A percentile compares a stretch with the other conserved stretches of the same genome.
Conservation (phyloP, 2,113 vertebrate genomes). For the Chlamydotis undulata region DNA sequence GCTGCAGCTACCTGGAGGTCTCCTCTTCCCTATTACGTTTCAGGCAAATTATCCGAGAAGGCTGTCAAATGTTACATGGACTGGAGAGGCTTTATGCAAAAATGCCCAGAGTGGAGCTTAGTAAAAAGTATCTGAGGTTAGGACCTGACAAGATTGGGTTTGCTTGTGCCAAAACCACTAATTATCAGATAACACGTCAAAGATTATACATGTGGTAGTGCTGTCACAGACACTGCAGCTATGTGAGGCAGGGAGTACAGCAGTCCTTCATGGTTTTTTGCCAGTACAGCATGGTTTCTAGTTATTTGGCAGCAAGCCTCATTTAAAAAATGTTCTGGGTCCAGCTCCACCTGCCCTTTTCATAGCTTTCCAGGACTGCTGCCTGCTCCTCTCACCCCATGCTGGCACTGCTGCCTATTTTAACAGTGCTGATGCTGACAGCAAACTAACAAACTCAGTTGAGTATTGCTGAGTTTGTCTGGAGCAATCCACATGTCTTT, state of each 20-base stretch:
- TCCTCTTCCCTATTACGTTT: not conserved
- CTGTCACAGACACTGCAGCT: conserved; percentile 24
- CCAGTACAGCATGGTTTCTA: not conserved
- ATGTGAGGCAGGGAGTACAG: not conserved
- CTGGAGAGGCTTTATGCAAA: not conserved
- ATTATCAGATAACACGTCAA: conserved; percentile 24
- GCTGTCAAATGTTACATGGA: not conserved
- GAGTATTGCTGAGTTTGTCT: not conserved
- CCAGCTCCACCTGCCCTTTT: conserved; percentile 33
- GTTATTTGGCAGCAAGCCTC: conserved; percentile 14
- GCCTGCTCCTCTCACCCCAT: not conserved
- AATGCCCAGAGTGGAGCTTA: not conserved
- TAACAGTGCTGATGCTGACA: not conserved
- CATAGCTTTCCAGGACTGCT: conserved; percentile 1
- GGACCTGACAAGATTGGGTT: not conserved
- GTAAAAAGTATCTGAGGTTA: not conserved
- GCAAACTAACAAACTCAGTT: not conserved
- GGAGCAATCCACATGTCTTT: not conserved
- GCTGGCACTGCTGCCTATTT: not conserved
- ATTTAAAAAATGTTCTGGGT: not conserved
- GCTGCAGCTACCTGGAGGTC: conserved; percentile 40
- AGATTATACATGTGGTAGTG: not conserved
- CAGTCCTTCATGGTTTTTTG: not conserved
- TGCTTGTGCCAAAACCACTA: not conserved
- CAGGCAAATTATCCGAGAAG: not conserved